A percentile compares a stretch with the other conserved stretches of the same genome.
These are phyloP conservation scores for Thrips palmi DNA, from an alignment of 1,140 invertebrate species.

Conservation along the genomic window DNA sequence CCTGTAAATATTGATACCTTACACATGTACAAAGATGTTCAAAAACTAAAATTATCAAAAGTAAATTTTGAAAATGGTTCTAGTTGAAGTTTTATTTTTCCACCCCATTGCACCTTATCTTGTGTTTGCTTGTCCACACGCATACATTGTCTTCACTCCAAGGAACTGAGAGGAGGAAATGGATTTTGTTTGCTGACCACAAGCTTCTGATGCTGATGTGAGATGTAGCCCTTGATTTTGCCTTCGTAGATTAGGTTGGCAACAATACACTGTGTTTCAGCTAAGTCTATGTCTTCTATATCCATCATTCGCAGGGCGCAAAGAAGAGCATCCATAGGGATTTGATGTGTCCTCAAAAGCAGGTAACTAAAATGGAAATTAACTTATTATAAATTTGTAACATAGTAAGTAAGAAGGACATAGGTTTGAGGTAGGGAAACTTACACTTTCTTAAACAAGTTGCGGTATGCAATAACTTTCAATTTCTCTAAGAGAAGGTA, in stretches of 20 bases:
- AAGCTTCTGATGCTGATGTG: constrained; percentile 88
- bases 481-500: constrained; percentile 94
- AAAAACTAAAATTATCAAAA: no score
- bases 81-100: no score
- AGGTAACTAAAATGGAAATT: constrained; percentile 36
- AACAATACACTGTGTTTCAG: constrained; percentile 90
- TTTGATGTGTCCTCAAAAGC: constrained; percentile 72
- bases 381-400: background rate
- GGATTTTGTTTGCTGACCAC: constrained; percentile 95
- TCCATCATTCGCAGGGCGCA: constrained; percentile 60
- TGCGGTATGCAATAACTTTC: constrained; percentile 86
- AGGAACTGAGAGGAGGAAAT: constrained; percentile 56
- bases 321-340: constrained; percentile 70
- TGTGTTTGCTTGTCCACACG: no score
- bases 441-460: constrained; percentile 89
- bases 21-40: no score
- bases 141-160: constrained; percentile 15
- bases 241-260: constrained; percentile 92
- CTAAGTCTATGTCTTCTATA: constrained; percentile 70
- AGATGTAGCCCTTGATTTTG: constrained; percentile 93
- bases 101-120: no score
- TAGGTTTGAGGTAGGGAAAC: constrained; percentile 17
- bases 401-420: constrained; percentile 1
- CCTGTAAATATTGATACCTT: no score
- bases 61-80: no score